phyloP scores from a whole-genome alignment of 2,113 vertebrate species.

The Rhombomys opimus region DNA sequence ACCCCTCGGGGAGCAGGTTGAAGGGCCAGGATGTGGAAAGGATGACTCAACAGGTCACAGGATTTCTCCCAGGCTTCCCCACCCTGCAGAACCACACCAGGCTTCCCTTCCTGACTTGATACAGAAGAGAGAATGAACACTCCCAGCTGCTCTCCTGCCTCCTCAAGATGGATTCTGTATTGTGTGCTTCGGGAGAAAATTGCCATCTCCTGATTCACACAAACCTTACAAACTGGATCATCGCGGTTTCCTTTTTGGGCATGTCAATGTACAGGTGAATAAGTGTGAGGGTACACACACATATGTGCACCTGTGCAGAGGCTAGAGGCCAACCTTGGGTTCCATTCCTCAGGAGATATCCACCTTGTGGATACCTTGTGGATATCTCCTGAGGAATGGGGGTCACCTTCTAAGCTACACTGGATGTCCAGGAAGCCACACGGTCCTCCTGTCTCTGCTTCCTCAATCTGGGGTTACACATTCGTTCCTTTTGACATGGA shows the following conservation, averaged over 20 bases:
- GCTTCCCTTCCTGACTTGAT: background rate
- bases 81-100: background rate
- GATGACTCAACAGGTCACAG: constrained; percentile 71
- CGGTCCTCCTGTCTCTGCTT: background rate
- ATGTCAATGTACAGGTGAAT: background rate
- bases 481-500: background rate
- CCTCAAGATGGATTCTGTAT: background rate
- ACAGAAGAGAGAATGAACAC: background rate
- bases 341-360: background rate
- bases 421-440: background rate
- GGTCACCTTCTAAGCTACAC: background rate
- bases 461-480: background rate
- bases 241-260: background rate
- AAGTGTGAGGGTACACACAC: no score
- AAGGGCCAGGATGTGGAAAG: constrained; percentile 62
- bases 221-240: background rate
- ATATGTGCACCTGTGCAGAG: background rate
- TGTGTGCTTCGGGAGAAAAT: background rate
- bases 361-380: no score
- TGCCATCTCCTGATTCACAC: background rate
- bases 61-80: background rate
- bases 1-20: background rate
- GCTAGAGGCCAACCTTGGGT: background rate
- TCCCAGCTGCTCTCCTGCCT: background rate
- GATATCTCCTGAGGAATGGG: no score